Evolutionary conservation across 2,797 vertebrate genomes (phyloP), one percentile per base, ranked within the genome.

Genomic region (Chaetodon trifasciatus): DNA sequence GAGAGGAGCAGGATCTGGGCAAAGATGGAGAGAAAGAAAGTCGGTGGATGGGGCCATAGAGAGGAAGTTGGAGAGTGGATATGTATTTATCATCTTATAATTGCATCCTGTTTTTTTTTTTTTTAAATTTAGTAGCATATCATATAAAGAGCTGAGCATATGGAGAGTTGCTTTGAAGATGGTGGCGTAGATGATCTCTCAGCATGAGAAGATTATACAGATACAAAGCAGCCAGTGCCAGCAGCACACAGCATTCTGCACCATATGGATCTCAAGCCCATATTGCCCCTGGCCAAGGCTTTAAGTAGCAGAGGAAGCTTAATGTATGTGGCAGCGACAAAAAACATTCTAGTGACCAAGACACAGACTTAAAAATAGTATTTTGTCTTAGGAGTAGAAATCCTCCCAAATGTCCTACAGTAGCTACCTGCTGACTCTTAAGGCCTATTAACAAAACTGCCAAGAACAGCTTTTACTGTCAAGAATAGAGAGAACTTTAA

Each of bases 71-170:
- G 44, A 72, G 47, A 56, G 84, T 81, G 61, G 81, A 76, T 68
- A 85, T 50, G 47, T 70, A 84, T 83, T 86, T 63, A 88, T 87
- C 81, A 82, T 75, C 78, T 83, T 57, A 28, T 82, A 84, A 88
- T 65, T 82, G 28, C 52, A 53, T 70, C 49, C 32, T 70, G 32
- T 46, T 63, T 74, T 32, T 32, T 32, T 32, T 32, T 32, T 32
- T 86, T 79, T 75, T 58, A 61, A 68, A 79, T 81, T 62, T 81
- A 76, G 60, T 79, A 86, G 71, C 76, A 39, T 76, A 47, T 79
- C 72, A 74, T 64, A 50, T 82, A 81, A 83, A 55, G 74, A 85
- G 67, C 17, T 70, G 53, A 71, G 42, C 68, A 1, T 40, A 32
- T 53, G 74, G 74, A 73, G 74, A 10, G 58, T 57, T 60, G 21